These are phyloP conservation scores for Calephelis nemesis DNA, from an alignment of 1,140 invertebrate species.

Conservation along the genomic window DNA sequence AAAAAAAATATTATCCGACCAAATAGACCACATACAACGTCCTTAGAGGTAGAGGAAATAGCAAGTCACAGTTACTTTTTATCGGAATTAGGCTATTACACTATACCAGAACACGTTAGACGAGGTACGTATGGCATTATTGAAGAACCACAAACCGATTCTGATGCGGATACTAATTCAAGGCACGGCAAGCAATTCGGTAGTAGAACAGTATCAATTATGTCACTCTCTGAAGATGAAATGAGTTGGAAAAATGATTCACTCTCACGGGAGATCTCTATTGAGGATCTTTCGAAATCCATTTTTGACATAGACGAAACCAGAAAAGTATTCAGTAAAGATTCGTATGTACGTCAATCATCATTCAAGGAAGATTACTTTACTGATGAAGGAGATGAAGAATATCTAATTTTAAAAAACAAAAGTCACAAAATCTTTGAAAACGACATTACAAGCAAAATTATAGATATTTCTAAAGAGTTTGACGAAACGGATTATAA, in stretches of 20 bases:
- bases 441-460: slow-evolving; percentile 80
- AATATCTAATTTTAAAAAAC: slow-evolving; percentile 64
- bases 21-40: slow-evolving; percentile 74
- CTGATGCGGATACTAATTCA: slow-evolving; percentile 64
- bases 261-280: slow-evolving; percentile 81
- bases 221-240: slow-evolving; percentile 84
- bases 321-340: slow-evolving; percentile 72
- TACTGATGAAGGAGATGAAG: slow-evolving; percentile 63
- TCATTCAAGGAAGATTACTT: slow-evolving; percentile 76
- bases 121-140: slow-evolving; percentile 74
- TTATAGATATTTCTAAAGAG: slow-evolving; percentile 67
- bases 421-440: slow-evolving; percentile 73
- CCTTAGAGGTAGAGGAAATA: slow-evolving; percentile 81
- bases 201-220: slow-evolving; percentile 82
- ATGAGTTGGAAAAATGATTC: slow-evolving; percentile 77
- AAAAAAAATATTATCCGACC: slow-evolving; percentile 68
- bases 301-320: slow-evolving; percentile 73
- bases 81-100: slow-evolving; percentile 79
- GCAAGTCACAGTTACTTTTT: slow-evolving; percentile 82
- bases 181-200: slow-evolving; percentile 58
- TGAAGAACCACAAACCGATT: slow-evolving; percentile 78
- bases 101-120: slow-evolving; percentile 78
- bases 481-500: slow-evolving; percentile 61
- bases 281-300: slow-evolving; percentile 77
- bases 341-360: slow-evolving; percentile 69